phyloP scores from a whole-genome alignment of 2,113 vertebrate genomes.

The Mohoua ochrocephala region DNA sequence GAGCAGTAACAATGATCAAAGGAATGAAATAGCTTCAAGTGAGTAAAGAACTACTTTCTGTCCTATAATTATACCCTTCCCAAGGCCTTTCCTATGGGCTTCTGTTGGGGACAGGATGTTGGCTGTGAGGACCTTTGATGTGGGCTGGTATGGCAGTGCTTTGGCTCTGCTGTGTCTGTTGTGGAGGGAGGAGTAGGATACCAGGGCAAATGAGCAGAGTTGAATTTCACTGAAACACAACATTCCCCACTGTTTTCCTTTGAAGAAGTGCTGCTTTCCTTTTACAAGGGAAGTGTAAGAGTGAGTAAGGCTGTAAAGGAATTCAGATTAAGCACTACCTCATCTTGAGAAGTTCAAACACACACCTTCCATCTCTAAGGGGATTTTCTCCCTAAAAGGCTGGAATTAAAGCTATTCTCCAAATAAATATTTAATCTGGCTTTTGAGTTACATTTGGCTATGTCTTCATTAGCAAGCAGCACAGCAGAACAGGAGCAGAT shows the following conservation, averaged over 20 bases:
- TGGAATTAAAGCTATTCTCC: conserved; percentile 18
- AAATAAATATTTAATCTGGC: conserved; percentile 45
- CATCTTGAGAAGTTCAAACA: not conserved
- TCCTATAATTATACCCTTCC: not conserved
- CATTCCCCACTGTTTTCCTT: not conserved
- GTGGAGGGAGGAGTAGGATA: not conserved
- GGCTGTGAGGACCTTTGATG: not conserved
- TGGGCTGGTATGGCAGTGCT: not conserved
- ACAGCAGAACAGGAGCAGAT: not conserved
- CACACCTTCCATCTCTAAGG: not conserved
- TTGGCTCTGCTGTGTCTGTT: not conserved
- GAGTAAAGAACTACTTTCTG: not conserved
- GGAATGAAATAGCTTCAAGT: not conserved
- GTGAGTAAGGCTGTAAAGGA: not conserved
- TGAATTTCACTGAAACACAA: not conserved
- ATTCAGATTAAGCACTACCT: not conserved
- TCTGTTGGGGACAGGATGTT: not conserved
- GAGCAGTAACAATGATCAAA: not conserved
- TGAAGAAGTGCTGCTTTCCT: not conserved
- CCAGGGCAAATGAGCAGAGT: not conserved
- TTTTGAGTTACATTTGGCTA: not conserved
- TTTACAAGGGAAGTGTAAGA: not conserved
- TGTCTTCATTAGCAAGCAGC: not conserved
- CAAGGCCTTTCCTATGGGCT: not conserved
- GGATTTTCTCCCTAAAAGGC: not conserved